These are phyloP conservation scores for Drosophila formosana DNA, from an alignment of 2,888 invertebrate genomes.

Conservation along the genomic window DNA sequence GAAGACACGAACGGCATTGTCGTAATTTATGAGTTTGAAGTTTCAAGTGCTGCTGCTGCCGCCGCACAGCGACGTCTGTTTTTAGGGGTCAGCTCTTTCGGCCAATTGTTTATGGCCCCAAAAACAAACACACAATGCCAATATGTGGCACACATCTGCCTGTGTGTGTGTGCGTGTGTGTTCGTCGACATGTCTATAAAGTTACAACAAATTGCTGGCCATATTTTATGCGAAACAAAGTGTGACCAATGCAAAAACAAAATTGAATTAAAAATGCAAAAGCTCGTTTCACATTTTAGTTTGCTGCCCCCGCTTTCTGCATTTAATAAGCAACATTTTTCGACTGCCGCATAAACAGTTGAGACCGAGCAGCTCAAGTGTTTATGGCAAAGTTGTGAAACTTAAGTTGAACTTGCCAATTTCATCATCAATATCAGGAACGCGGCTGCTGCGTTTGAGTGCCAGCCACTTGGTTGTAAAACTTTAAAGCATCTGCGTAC, in stretches of 20 bases:
- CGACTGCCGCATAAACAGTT: constrained; percentile 46
- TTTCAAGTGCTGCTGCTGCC: constrained; percentile 24
- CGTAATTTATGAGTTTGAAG: constrained; percentile 68
- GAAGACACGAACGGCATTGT: constrained; percentile 44
- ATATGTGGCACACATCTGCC: constrained; percentile 11
- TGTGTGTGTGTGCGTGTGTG: constrained; percentile 3
- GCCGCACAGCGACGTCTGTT: constrained; percentile 34
- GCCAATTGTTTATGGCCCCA: constrained; percentile 69
- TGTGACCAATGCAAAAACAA: constrained; percentile 13
- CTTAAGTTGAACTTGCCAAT: constrained; percentile 53
- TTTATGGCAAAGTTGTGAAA: constrained; percentile 59
- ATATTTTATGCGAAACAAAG: constrained; percentile 61
- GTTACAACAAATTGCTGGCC: constrained; percentile 59
- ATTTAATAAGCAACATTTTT: constrained; percentile 62
- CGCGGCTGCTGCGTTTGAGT: constrained; percentile 60
- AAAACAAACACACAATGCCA: constrained; percentile 15
- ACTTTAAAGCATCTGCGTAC: constrained; percentile 52
- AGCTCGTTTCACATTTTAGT: neutral
- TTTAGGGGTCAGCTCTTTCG: constrained; percentile 67
- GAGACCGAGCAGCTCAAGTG: constrained; percentile 56
- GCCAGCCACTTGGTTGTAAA: constrained; percentile 50
- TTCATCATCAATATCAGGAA: constrained; percentile 65
- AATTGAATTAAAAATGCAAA: constrained; percentile 12
- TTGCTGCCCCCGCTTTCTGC: constrained; percentile 12
- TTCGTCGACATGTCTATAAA: constrained; percentile 9